Base-by-base conservation (phyloP, 2,888 invertebrate genomes). In the Chloromyia formosa region DNA sequence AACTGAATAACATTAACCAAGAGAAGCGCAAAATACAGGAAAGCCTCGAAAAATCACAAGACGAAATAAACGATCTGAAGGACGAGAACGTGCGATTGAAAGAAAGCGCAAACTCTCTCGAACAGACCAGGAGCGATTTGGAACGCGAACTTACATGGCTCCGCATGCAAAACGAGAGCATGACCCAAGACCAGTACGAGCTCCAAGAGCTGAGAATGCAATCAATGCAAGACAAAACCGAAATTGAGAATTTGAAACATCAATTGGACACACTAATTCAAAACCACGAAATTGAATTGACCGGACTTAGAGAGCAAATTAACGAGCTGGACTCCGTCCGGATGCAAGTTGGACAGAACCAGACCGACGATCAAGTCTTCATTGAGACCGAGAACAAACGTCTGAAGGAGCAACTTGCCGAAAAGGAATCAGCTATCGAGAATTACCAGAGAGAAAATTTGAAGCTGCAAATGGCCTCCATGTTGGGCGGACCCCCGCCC, bases 11-110 rank as follows among this genome's bases (percentile, higher is more conserved):
- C 1, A 78, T 82, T 7, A 79, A 82, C 68, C 74, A 76, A 42
- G 82, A 84, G 78, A 80, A 83, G 77, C 80, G 84, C 76, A 77
- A 79, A 10, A 75, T 91, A 1, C 87, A 88, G 76, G 90, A 90
- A 80, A 87, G 92, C 77, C 82, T 93, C 22, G 87, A 90, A 77
- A 88, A 89, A 78, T 85, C 88, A 1, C 86, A 88, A 76, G 86
- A 86, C 78, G 89, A 90, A 81, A 88, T 90, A 78, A 85, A 85
- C 78, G 87, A 88, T 74, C 83, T 89, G 20, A 86, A 87, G 77
- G 85, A 87, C 75, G 89, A 90, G 80, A 85, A 89, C 74, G 78
- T 81, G 0, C 80, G 81, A 0, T 75, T 84, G 0, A 82, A 82
- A 23, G 84, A 85, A 27, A 81, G 81, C 23, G 61, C 82, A 0